phyloP scores from a whole-genome alignment of 2,888 invertebrate species.

The Gortyna flavago region DNA sequence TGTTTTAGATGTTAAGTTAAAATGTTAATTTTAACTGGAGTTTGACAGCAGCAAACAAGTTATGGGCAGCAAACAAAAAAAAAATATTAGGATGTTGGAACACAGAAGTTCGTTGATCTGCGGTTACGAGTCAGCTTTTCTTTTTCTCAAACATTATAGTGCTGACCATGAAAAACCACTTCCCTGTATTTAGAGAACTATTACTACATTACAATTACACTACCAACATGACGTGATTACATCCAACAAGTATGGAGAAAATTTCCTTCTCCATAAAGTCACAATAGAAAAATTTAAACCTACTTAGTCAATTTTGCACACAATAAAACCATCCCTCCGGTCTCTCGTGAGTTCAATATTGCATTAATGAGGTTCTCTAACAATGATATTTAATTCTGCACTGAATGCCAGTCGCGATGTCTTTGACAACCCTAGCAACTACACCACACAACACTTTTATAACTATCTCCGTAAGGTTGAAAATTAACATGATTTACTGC shows the following conservation, averaged over 20 bases:
- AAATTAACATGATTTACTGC: conserved; percentile 55
- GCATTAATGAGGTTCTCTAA: conserved; percentile 86
- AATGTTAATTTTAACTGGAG: background rate
- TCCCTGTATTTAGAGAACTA: too few species aligned
- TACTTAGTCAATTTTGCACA: conserved; percentile 84
- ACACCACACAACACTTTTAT: conserved; percentile 47
- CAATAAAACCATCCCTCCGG: conserved; percentile 83
- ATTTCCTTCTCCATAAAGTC: conserved; percentile 45
- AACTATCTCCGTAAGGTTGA: conserved; percentile 64
- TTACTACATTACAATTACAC: too few species aligned
- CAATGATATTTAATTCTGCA: conserved; percentile 89
- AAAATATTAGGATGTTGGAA: conserved; percentile 5
- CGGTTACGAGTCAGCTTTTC: background rate
- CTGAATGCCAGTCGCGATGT: conserved; percentile 80
- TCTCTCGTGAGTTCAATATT: conserved; percentile 84
- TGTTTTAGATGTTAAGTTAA: background rate
- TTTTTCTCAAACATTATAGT: background rate
- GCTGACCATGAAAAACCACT: background rate
- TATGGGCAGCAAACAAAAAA: background rate
- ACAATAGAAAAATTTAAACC: conserved; percentile 66
- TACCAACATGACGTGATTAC: background rate
- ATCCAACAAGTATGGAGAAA: background rate
- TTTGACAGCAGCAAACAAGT: background rate
- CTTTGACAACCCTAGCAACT: conserved; percentile 51
- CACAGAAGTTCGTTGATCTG: background rate